Conservation (phyloP, 2,888 invertebrate species). For the Dicroscelio sp. region DNA sequence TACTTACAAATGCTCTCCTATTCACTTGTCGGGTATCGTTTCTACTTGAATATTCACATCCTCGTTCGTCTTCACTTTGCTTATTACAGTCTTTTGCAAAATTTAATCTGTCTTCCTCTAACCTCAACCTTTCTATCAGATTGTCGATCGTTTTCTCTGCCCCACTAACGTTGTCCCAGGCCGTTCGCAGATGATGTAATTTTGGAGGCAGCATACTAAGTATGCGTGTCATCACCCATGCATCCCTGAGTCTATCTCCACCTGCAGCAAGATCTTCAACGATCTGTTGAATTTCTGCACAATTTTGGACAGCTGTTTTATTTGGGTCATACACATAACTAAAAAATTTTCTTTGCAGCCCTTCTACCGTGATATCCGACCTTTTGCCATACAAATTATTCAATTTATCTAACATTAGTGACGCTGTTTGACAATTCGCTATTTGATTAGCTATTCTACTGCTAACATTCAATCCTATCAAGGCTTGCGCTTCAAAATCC, state of each 20-base stretch:
- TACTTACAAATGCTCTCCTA: not conserved
- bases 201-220: conserved; percentile 77
- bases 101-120: conserved; percentile 67
- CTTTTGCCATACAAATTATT: conserved; percentile 71
- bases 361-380: not conserved
- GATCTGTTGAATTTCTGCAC: conserved; percentile 68
- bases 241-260: not conserved
- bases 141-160: conserved; percentile 62
- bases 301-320: conserved; percentile 82
- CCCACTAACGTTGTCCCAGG: conserved; percentile 78
- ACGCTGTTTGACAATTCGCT: conserved; percentile 75
- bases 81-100: not conserved
- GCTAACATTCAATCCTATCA: conserved; percentile 81
- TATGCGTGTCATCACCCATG: not conserved
- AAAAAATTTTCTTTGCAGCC: conserved; percentile 81
- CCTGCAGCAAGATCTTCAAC: not conserved
- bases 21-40: not conserved
- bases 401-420: conserved; percentile 75
- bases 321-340: conserved; percentile 80
- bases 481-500: conserved; percentile 79
- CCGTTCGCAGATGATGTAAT: conserved; percentile 80
- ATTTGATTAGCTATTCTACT: conserved; percentile 79
- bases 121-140: conserved; percentile 46
- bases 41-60: not conserved
- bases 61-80: not conserved